Conservation (phyloP, 2,888 invertebrate species). For the Myathropa florea region DNA sequence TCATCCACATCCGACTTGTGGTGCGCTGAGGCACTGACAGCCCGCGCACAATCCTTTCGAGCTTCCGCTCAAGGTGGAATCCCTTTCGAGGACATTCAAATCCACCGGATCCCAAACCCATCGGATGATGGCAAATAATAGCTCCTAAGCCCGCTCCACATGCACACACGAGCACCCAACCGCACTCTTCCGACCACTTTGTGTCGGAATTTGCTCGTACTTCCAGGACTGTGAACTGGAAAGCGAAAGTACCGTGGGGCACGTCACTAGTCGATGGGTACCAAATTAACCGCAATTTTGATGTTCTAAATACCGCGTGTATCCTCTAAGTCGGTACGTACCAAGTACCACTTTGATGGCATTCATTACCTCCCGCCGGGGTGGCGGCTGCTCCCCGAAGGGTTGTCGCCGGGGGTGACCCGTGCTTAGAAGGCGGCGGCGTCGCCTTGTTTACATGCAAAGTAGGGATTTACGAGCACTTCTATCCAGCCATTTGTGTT, state of each 20-base stretch:
- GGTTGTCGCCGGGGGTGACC: background rate
- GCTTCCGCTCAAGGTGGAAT: conserved; percentile 11
- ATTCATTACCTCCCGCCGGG: conserved; percentile 20
- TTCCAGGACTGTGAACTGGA: background rate
- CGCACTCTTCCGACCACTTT: conserved; percentile 14
- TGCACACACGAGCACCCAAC: background rate
- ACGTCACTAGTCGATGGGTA: conserved; percentile 22
- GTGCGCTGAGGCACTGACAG: background rate
- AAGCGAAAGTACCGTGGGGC: conserved; percentile 12
- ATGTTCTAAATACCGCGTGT: conserved; percentile 53
- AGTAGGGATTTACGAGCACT: conserved; percentile 19
- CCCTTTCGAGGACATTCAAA: conserved; percentile 27
- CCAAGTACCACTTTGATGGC: conserved; percentile 45
- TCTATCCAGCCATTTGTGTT: conserved; percentile 7
- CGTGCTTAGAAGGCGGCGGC: conserved; percentile 17
- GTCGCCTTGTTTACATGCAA: conserved; percentile 33
- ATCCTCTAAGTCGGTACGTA: conserved; percentile 53
- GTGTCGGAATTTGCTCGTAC: too few species aligned
- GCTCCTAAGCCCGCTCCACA: background rate
- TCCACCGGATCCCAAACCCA: conserved; percentile 37
- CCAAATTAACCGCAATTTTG: conserved; percentile 59
- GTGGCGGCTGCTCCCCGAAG: background rate
- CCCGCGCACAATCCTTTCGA: background rate
- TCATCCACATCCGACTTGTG: background rate
- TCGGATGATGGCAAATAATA: conserved; percentile 57